Percentiles rank a stretch among this genome's conserved stretches.
Conservation (phyloP, 2,113 vertebrate genomes). For the Panthera uncia region DNA sequence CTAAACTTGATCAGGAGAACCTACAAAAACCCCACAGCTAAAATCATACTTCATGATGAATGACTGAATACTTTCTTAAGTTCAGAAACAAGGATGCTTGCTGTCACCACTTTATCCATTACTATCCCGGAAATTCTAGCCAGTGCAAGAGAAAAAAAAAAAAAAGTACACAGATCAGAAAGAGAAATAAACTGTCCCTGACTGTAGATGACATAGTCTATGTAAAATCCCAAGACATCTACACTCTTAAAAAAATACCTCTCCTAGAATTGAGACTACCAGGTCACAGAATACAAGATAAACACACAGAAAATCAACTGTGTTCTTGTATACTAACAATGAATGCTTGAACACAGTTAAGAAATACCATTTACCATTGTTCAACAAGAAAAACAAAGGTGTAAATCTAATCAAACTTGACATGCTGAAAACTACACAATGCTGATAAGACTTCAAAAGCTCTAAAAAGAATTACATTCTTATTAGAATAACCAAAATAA, state of each 20-base stretch:
- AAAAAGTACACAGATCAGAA: not conserved
- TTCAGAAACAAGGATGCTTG: not conserved
- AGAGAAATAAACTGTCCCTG: not conserved
- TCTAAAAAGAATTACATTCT: not conserved
- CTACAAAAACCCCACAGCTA: not conserved
- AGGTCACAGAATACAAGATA: not conserved
- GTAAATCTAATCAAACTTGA: not conserved
- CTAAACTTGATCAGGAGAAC: not conserved
- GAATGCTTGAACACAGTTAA: not conserved
- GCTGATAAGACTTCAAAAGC: not conserved
- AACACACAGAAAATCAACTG: not conserved
- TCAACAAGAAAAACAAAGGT: not conserved
- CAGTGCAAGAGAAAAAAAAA: not conserved
- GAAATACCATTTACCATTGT: not conserved
- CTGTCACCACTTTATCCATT: not conserved
- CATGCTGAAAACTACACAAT: not conserved
- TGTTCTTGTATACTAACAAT: not conserved
- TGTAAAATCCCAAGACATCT: not conserved
- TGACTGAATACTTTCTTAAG: not conserved
- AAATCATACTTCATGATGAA: not conserved
- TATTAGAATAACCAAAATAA: not conserved
- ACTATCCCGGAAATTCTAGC: not conserved
- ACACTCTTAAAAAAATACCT: not conserved
- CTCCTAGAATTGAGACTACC: not conserved
- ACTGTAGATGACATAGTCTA: not conserved